phyloP scores from a whole-genome alignment of 2,888 invertebrate genomes.

The Embidobia sp. region DNA sequence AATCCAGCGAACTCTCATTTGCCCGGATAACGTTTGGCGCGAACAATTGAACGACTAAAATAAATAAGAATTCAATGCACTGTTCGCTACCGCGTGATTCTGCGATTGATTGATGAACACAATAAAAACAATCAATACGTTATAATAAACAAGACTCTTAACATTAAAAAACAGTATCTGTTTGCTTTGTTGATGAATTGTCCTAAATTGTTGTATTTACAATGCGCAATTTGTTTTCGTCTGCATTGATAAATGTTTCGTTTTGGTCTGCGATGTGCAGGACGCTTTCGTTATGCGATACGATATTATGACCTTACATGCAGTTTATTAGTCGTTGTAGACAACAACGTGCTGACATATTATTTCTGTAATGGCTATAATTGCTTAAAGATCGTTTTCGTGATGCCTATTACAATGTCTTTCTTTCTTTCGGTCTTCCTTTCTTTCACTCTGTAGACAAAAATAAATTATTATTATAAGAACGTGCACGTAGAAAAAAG shows the following conservation, averaged over 20 bases:
- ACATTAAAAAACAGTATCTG: constrained; percentile 39
- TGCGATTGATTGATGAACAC: constrained; percentile 40
- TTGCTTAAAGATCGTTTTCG: constrained; percentile 63
- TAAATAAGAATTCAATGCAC: constrained; percentile 38
- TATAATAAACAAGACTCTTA: constrained; percentile 52
- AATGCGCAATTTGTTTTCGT: constrained; percentile 22
- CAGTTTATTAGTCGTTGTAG: constrained; percentile 65
- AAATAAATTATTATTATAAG: constrained; percentile 19
- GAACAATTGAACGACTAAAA: constrained; percentile 20
- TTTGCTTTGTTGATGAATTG: constrained; percentile 47
- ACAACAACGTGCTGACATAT: constrained; percentile 56
- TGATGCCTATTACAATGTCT: constrained; percentile 61
- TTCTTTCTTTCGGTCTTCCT: constrained; percentile 8
- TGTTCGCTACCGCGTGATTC: constrained; percentile 2
- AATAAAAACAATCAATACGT: constrained; percentile 50
- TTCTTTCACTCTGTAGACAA: background rate
- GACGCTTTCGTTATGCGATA: constrained; percentile 57
- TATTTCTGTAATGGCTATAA: constrained; percentile 68
- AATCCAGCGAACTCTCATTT: constrained; percentile 36
- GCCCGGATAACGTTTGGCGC: too few species aligned
- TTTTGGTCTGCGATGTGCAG: too few species aligned
- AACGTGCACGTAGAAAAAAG: background rate
- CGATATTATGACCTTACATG: constrained; percentile 58
- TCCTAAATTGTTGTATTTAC: constrained; percentile 56
- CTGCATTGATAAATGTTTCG: constrained; percentile 37